Percentiles rank a stretch among this genome's conserved stretches.
phyloP scores from a whole-genome alignment of 2,113 vertebrate genomes.

The Microcebus lehilahytsara region DNA sequence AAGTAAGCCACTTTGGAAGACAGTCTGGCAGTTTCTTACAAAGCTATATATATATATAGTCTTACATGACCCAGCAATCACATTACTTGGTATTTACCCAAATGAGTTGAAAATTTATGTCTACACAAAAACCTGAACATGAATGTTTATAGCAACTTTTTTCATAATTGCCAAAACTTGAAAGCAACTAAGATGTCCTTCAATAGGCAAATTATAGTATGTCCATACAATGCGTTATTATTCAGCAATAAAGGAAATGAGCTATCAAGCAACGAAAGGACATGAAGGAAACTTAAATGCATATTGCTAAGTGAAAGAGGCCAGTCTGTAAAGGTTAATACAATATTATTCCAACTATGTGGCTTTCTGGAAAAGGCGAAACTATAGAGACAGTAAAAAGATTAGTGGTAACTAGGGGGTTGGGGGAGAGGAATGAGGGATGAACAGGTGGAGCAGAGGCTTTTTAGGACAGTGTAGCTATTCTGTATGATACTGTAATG shows the following conservation, averaged over 20 bases:
- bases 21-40: not conserved
- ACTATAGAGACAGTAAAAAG: not conserved
- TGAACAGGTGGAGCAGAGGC: not conserved
- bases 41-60: not conserved
- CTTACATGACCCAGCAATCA: not conserved
- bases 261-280: not conserved
- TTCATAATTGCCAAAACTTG: not conserved
- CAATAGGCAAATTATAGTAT: not conserved
- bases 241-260: not conserved
- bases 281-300: not conserved
- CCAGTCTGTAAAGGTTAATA: not conserved
- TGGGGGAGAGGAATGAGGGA: not conserved
- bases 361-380: not conserved
- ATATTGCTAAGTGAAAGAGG: not conserved
- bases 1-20: not conserved
- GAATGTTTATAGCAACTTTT: not conserved
- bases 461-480: not conserved
- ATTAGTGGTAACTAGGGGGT: not conserved
- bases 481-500: not conserved
- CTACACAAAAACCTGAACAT: not conserved
- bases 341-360: not conserved
- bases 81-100: not conserved
- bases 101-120: not conserved
- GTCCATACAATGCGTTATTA: not conserved
- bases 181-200: not conserved